phyloP scores from a whole-genome alignment of 1,140 invertebrate genomes.

The Atta colombica region DNA sequence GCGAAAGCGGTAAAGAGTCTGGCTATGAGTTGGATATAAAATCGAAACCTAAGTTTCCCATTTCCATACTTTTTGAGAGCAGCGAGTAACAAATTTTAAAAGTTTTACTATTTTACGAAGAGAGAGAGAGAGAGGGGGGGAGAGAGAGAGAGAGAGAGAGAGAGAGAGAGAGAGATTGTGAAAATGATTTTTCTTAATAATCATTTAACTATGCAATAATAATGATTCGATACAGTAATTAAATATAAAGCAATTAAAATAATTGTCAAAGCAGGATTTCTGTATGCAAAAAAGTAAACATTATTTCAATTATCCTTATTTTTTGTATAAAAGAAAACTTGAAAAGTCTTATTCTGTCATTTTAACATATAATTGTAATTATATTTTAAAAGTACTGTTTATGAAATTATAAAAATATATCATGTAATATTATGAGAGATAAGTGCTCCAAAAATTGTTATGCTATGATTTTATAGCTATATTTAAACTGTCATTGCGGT shows the following conservation, averaged over 20 bases:
- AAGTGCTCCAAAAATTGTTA: neutral
- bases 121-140: neutral
- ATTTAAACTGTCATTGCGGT: neutral
- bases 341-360: neutral
- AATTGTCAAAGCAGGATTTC: neutral
- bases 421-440: neutral
- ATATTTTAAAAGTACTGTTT: neutral
- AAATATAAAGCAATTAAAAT: neutral
- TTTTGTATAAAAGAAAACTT: neutral
- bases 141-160: neutral
- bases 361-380: neutral
- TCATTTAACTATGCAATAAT: neutral
- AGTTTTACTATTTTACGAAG: conserved; percentile 36
- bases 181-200: neutral
- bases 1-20: neutral
- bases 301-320: neutral
- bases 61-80: conserved; percentile 41
- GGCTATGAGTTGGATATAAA: conserved; percentile 29
- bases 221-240: neutral
- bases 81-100: conserved; percentile 37
- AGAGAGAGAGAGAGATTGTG: too few species aligned
- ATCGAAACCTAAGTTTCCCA: conserved; percentile 18
- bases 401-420: neutral
- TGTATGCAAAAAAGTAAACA: too few species aligned
- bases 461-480: neutral